phyloP scores from a whole-genome alignment of 2,797 vertebrate genomes.

The Discoglossus pictus region DNA sequence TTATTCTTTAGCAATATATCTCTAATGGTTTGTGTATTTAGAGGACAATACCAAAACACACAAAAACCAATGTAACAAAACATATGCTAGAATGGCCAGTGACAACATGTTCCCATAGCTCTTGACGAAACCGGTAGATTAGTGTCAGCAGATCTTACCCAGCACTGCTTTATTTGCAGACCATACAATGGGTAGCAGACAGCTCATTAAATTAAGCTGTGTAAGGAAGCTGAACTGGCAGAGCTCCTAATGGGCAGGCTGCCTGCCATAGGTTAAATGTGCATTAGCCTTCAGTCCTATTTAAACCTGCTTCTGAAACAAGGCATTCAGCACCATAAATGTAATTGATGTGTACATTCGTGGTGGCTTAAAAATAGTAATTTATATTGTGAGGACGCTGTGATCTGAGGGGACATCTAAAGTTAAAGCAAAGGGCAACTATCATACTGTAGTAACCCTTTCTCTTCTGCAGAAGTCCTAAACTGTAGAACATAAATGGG shows the following conservation, averaged over 20 bases:
- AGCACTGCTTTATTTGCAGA: constrained; percentile 50
- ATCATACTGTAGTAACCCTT: constrained; percentile 24
- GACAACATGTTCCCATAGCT: constrained; percentile 2
- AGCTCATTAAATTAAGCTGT: constrained; percentile 46
- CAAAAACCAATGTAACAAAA: no score
- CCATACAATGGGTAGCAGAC: constrained; percentile 29
- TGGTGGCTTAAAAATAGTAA: constrained; percentile 23
- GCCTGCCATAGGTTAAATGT: constrained; percentile 48
- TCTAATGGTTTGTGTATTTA: no score
- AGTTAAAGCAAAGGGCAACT: constrained; percentile 8
- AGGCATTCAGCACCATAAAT: constrained; percentile 31
- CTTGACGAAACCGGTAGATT: neutral
- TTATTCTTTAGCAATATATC: no score
- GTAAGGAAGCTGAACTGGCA: constrained; percentile 48
- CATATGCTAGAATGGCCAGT: neutral
- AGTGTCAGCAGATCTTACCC: constrained; percentile 1
- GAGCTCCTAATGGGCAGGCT: constrained; percentile 51
- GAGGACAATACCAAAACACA: no score
- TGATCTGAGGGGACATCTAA: constrained; percentile 24
- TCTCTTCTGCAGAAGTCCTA: neutral
- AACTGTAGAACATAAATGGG: neutral
- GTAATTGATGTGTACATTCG: constrained; percentile 37
- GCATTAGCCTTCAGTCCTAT: constrained; percentile 44
- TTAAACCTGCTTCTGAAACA: constrained; percentile 19
- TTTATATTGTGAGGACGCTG: constrained; percentile 31